Base-by-base conservation (phyloP, 2,797 vertebrate genomes). In the Pogonophryne albipinna region DNA sequence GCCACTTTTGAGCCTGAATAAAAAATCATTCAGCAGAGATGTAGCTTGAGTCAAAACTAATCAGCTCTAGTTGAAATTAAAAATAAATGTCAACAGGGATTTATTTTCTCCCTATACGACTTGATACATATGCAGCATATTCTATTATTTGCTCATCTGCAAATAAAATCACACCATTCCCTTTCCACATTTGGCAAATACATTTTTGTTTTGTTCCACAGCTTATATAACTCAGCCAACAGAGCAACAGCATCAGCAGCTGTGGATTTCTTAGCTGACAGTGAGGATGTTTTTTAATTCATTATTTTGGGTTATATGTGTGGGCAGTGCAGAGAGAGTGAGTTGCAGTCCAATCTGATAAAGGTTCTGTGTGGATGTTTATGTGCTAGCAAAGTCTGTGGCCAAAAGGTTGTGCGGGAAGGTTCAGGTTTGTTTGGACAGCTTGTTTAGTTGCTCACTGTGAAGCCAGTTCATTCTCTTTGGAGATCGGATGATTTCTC, bases 141-240 rank as follows among this genome's bases (percentile, higher is more conserved):
- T n/a, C 10, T 2, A 51, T 45, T 20, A 31, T 52, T 41, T 23
- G 6, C 7, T 51, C 1, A 34, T 20, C 19, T 53, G 41, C 31
- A 17, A 42, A 41, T 52, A 19, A 44, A 23, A 10, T 27, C 50
- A 6, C 5, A 34, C 3, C 2, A n/a, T 31, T 66, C 10, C 12
- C 3, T 19, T 63, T 57, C 38, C 14, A 62, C 4, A 38, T 51
- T 23, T 41, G 6, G 58, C 11, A 66, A 34, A 62, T 44, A n/a
- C 64, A 17, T 61, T 10, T 45, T 59, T 66, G 38, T 67, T 79
- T 52, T 59, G 15, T 47, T 58, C 31, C 20, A 13, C 41, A 62
- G 23, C 68, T 80, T 78, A 64, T 51, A 42, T 73, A 78, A 84
- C 65, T 55, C 51, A 66, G 46, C 53, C 67, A 60, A 56, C 44